These are phyloP conservation scores for Crocallis elinguaria DNA, from an alignment of 2,888 invertebrate genomes.

Conservation along the genomic window DNA sequence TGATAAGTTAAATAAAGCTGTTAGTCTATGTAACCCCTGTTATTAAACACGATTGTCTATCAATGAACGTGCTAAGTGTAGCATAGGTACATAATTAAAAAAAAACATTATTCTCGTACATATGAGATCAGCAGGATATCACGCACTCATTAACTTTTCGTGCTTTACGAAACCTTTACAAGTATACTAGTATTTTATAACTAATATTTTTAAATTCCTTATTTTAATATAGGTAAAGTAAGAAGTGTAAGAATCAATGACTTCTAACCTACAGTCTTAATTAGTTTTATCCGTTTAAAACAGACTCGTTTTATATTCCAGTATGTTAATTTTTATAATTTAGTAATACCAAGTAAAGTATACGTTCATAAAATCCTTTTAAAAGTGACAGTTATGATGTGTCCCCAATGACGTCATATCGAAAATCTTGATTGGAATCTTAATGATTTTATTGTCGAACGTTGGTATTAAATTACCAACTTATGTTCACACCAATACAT, in stretches of 20 bases:
- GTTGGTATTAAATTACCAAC: too few species aligned
- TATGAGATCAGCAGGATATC: conserved; percentile 15
- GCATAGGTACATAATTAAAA: not conserved
- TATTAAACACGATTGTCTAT: not conserved
- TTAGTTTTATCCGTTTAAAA: conserved; percentile 2
- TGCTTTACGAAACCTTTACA: conserved; percentile 15
- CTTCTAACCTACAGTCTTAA: too few species aligned
- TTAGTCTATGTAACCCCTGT: not conserved
- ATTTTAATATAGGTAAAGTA: not conserved
- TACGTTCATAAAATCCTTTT: too few species aligned
- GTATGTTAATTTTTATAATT: too few species aligned
- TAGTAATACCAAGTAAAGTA: too few species aligned
- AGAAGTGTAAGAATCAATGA: not conserved
- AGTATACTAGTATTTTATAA: not conserved
- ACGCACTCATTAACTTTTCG: conserved; percentile 17
- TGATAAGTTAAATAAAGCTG: too few species aligned
- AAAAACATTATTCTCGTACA: not conserved
- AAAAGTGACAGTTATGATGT: too few species aligned
- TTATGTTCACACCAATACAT: too few species aligned
- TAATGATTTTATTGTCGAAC: too few species aligned
- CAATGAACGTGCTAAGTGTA: not conserved
- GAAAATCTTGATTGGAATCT: too few species aligned
- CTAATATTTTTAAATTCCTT: not conserved
- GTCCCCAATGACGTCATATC: too few species aligned
- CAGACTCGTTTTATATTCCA: too few species aligned